Conservation (phyloP, 2,888 invertebrate species). For the Cephalotes varians region DNA sequence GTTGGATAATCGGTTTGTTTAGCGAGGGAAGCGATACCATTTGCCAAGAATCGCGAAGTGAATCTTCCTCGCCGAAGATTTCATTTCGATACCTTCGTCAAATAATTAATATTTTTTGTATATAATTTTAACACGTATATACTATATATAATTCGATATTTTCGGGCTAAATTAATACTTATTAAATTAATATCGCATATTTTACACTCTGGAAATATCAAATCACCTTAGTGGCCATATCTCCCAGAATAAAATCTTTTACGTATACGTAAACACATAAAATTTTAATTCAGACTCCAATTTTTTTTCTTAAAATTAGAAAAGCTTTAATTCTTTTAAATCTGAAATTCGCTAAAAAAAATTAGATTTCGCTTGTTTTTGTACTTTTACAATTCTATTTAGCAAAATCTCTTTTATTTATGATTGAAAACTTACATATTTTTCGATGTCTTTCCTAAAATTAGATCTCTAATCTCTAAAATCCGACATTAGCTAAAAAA, state of each 20-base stretch:
- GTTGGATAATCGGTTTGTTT: constrained; percentile 3
- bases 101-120: not conserved
- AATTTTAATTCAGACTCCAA: not conserved
- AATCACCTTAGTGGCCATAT: not conserved
- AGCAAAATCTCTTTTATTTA: not conserved
- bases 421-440: not conserved
- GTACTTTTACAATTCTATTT: not conserved
- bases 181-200: not conserved
- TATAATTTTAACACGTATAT: not conserved
- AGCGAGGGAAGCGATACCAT: too few species aligned
- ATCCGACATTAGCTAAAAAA: too few species aligned
- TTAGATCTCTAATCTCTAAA: too few species aligned
- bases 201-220: not conserved
- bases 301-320: not conserved
- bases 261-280: not conserved
- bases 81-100: not conserved
- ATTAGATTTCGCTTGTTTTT: not conserved
- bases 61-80: not conserved
- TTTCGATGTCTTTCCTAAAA: too few species aligned
- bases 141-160: not conserved
- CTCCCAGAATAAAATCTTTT: not conserved
- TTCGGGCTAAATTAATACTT: not conserved
- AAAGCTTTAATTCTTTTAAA: too few species aligned
- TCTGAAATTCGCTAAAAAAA: not conserved
- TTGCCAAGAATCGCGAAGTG: not conserved